These are phyloP conservation scores for Brachionus sp. DNA, from an alignment of 1,140 invertebrate species.

Conservation along the genomic window DNA sequence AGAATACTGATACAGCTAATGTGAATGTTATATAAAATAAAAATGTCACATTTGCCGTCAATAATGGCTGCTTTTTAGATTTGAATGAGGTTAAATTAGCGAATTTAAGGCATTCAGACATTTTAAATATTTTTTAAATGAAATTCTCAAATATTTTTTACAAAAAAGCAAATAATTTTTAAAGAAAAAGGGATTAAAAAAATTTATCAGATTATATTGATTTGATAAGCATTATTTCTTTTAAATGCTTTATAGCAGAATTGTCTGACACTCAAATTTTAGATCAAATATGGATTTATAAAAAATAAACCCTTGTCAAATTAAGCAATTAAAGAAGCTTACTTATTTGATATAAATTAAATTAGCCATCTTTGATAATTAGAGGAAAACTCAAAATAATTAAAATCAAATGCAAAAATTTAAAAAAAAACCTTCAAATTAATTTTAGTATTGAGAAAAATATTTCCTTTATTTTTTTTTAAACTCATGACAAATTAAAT, in stretches of 20 bases:
- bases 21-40: not conserved
- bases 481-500: no score
- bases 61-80: not conserved
- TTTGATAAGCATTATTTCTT: not conserved
- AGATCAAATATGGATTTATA: not conserved
- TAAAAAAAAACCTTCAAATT: no score
- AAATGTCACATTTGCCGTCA: constrained; percentile 39
- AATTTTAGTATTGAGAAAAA: no score
- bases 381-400: no score
- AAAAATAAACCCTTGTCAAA: not conserved
- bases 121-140: not conserved
- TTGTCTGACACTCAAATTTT: not conserved
- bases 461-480: no score
- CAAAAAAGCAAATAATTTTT: not conserved
- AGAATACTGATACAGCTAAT: not conserved
- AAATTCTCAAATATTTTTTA: not conserved
- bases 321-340: not conserved
- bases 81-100: not conserved
- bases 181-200: not conserved
- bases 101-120: not conserved
- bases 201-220: not conserved
- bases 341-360: not conserved
- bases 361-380: not conserved
- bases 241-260: not conserved
- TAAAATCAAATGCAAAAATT: no score